Base-by-base conservation (phyloP, 2,797 vertebrate species). In the Liasis olivaceus region DNA sequence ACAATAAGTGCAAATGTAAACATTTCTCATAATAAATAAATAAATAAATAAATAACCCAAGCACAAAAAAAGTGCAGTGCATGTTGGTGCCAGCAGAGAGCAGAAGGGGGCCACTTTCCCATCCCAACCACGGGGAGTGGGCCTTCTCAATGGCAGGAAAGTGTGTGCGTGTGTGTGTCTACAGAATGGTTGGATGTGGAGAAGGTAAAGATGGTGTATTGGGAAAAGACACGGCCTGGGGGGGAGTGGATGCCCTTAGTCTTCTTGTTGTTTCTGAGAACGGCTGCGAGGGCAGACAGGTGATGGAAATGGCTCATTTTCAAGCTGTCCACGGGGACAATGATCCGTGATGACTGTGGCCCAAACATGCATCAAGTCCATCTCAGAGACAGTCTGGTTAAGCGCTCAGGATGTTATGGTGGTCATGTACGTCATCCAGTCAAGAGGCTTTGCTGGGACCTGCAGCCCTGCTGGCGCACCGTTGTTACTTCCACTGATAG, bases 1-100 rank as follows among this genome's bases (percentile, higher is more conserved):
- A 90, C 66, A 9, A 66, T 88, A 88, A 93, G 92, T 93, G 92
- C 89, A 93, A 93, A 93, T 93, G 92, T 93, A 93, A 93, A 93
- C 92, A 93, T 93, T 91, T 87, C 86, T 93, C 89, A 2, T 88
- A 88, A 93, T 88, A 90, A 93, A 93, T 87, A 54, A 72, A 81
- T 14, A 85, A 90, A 93, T 90, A 90, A 87, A 89, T 88, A 90
- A 90, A 62, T 77, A 85, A 89, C 89, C 85, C 60, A 60, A 72
- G 63, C 47, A 47, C 87, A 59, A 36, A 69, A 92, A 93, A 91
- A 93, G 92, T 93, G 92, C 92, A 93, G 92, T 93, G 92, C 92
- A 91, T 81, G 87, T 87, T 87, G 87, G 87, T 64, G 90, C 90
- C 85, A 92, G 89, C 86, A 87, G 89, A 64, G 59, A 87, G 85